Evolutionary conservation across 1,140 invertebrate genomes (phyloP), one percentile per base, ranked within the genome.

Genomic region (Papilio machaon): DNA sequence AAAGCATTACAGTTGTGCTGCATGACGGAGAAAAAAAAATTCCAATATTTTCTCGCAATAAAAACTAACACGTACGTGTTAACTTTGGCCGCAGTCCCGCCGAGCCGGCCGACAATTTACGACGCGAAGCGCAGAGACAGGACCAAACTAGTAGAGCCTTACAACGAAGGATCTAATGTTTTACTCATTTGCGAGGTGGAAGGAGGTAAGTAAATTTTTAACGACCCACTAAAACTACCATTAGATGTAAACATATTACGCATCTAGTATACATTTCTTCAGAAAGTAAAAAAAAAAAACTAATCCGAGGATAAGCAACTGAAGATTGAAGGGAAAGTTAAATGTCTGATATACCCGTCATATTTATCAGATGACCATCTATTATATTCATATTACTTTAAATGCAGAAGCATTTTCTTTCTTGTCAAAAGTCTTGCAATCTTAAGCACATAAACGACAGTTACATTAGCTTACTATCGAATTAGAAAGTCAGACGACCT

Each of bases 111-210:
- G 49, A 97, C 97, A 87, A 98, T 98, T 95, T 98, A 97, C 93
- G 97, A 98, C 87, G 96, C 96, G 52, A 97, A 97, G 89, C 95
- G 97, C 86, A 95, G 97, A 89, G 97, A 98, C 86, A 96, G 97
- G 89, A 97, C 97, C 86, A 97, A 97, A 94, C 95, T 97, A 80
- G 95, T 97, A 84, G 98, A 97, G 86, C 97, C 98, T 83, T 98
- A 98, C 93, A 97, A 98, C 88, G 98, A 98, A 94, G 98, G 97
- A 52, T 96, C 96, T 54, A 97, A 97, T 91, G 96, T 98, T 43
- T 95, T 96, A 81, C 96, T 99, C 23, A 96, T 97, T 83, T 99
- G 98, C 92, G 97, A 98, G 95, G 97, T 98, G 3, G 96, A 96
- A 89, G 98, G 97, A 96, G 98, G 98, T 98, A 96, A 96, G 96